phyloP scores from a whole-genome alignment of 2,888 invertebrate species.

The Amphiduros pacificus region DNA sequence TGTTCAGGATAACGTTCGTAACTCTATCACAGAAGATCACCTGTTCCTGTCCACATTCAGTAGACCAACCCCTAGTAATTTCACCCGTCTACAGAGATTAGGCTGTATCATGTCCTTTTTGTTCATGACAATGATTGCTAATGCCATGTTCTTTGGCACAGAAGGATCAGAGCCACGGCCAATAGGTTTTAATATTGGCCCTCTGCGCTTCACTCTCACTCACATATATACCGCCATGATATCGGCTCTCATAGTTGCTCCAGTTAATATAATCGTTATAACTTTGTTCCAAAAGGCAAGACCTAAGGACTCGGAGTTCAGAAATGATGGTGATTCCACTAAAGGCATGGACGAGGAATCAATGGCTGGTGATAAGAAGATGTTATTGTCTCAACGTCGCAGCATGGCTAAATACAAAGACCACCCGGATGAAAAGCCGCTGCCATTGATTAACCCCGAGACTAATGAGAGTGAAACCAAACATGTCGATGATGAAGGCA shows the following conservation, averaged over 20 bases:
- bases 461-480: no score
- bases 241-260: constrained; percentile 30
- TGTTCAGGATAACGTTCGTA: constrained; percentile 47
- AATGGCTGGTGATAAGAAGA: no score
- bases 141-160: constrained; percentile 35
- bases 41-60: constrained; percentile 60
- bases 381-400: no score
- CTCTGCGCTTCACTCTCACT: constrained; percentile 28
- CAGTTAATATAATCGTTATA: constrained; percentile 33
- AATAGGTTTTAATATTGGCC: constrained; percentile 30
- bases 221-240: constrained; percentile 32
- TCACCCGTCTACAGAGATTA: constrained; percentile 50
- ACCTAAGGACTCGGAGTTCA: no score
- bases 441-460: no score
- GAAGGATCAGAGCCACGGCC: constrained; percentile 12
- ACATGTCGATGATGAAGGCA: no score
- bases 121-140: constrained; percentile 38
- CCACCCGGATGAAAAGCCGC: no score
- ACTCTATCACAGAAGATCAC: constrained; percentile 58
- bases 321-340: no score
- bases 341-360: no score
- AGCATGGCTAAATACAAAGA: no score
- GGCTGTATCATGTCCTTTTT: constrained; percentile 35
- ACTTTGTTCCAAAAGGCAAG: constrained; percentile 31
- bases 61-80: constrained; percentile 57